A percentile compares a stretch with the other conserved stretches of the same genome.
These are phyloP conservation scores for Amphiprion clarkii DNA, from an alignment of 2,797 vertebrate genomes.

Conservation along the genomic window DNA sequence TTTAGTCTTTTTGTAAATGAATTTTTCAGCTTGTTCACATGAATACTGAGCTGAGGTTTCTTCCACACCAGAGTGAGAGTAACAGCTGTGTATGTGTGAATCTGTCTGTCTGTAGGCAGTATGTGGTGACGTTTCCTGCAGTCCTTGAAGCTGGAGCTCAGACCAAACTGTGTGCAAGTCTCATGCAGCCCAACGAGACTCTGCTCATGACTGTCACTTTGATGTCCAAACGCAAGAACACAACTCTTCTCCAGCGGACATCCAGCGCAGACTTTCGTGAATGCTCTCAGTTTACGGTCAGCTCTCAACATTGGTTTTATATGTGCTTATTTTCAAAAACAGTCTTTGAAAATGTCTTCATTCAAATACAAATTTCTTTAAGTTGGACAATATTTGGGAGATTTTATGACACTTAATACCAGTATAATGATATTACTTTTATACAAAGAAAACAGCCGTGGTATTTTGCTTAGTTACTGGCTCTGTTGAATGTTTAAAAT, in stretches of 20 bases:
- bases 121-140: constrained; percentile 79
- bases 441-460: too few relatives aligned
- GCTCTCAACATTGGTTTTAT: neutral
- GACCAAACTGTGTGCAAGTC: constrained; percentile 72
- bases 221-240: constrained; percentile 29
- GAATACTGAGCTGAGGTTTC: neutral
- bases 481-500: too few relatives aligned
- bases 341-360: too few relatives aligned
- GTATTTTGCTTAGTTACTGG: too few relatives aligned
- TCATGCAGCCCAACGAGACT: constrained; percentile 75
- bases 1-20: neutral
- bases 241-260: constrained; percentile 53
- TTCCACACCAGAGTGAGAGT: neutral
- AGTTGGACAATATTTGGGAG: too few relatives aligned
- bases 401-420: too few relatives aligned
- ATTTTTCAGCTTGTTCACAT: too few relatives aligned
- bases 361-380: too few relatives aligned
- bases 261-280: constrained; percentile 61
- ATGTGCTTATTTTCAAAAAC: neutral
- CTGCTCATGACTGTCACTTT: constrained; percentile 75
- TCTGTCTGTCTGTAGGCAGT: constrained; percentile 65
- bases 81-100: neutral
- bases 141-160: constrained; percentile 71
- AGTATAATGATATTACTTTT: too few relatives aligned
- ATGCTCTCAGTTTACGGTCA: constrained; percentile 76